phyloP scores from a whole-genome alignment of 2,888 invertebrate genomes.

The Melinopterus prodromus region DNA sequence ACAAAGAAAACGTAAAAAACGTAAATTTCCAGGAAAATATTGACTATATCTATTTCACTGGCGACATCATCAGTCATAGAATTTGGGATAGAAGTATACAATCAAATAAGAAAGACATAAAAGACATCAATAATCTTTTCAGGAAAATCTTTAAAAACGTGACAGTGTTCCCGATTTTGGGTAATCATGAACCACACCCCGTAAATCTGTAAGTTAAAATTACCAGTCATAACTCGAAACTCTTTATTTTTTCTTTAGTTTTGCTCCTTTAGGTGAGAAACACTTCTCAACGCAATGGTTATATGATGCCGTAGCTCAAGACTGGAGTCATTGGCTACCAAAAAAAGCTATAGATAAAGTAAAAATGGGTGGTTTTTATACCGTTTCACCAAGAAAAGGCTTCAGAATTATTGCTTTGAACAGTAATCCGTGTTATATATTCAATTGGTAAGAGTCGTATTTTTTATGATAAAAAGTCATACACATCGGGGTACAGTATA shows the following conservation, averaged over 20 bases:
- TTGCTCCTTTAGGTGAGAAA: constrained; percentile 49
- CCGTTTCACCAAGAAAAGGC: constrained; percentile 72
- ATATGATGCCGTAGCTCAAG: constrained; percentile 74
- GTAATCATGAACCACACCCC: constrained; percentile 75
- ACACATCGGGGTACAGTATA: too few species aligned
- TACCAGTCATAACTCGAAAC: not conserved
- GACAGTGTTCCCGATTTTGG: constrained; percentile 65
- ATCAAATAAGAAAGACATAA: constrained; percentile 67
- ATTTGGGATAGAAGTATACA: constrained; percentile 80
- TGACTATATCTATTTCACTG: constrained; percentile 78
- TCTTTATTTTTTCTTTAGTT: constrained; percentile 35
- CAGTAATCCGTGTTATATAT: constrained; percentile 78
- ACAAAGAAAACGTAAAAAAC: too few species aligned
- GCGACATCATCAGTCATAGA: constrained; percentile 83
- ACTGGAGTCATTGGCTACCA: constrained; percentile 77
- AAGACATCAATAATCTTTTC: constrained; percentile 59
- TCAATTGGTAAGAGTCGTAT: constrained; percentile 61
- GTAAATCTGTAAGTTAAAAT: constrained; percentile 71
- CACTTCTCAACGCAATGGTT: constrained; percentile 74
- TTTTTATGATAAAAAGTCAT: not conserved
- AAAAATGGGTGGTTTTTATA: constrained; percentile 79
- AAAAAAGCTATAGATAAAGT: constrained; percentile 69
- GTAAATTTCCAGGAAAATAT: constrained; percentile 27
- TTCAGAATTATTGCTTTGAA: constrained; percentile 81
- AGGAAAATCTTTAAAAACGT: constrained; percentile 59